Conservation (phyloP, 2,888 invertebrate species). For the Drosophila prolongata region DNA sequence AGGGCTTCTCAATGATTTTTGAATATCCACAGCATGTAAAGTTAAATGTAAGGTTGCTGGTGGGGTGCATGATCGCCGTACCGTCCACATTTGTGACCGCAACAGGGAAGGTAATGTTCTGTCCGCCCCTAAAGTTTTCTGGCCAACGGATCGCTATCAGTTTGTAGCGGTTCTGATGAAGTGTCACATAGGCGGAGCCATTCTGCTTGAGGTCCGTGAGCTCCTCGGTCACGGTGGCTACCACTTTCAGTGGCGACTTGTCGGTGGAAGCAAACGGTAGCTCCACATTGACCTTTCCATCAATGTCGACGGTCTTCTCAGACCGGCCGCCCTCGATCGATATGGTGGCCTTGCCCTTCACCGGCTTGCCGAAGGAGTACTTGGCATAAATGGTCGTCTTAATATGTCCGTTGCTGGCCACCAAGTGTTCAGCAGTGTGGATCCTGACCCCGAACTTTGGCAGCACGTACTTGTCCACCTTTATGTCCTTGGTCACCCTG, state of each 20-base stretch:
- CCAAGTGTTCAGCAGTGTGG: conserved; percentile 91
- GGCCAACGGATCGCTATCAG: conserved; percentile 91
- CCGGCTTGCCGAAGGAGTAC: conserved; percentile 94
- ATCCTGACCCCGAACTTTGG: conserved; percentile 96
- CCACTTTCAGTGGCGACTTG: conserved; percentile 85
- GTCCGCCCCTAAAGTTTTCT: conserved; percentile 93
- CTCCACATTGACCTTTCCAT: conserved; percentile 88
- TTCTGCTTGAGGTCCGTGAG: conserved; percentile 93
- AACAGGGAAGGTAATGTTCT: conserved; percentile 92
- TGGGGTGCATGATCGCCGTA: conserved; percentile 86
- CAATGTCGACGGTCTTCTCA: conserved; percentile 89
- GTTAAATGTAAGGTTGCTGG: conserved; percentile 85
- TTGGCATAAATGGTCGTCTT: conserved; percentile 92
- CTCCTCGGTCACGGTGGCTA: conserved; percentile 95
- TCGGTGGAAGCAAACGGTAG: conserved; percentile 88
- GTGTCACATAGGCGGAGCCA: conserved; percentile 88
- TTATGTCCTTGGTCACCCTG: conserved; percentile 72
- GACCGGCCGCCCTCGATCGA: conserved; percentile 84
- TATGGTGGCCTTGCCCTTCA: conserved; percentile 91
- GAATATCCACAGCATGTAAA: conserved; percentile 26
- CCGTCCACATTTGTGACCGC: conserved; percentile 90
- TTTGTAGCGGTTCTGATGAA: conserved; percentile 91
- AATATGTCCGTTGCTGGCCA: conserved; percentile 91
- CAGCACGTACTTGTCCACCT: conserved; percentile 95
- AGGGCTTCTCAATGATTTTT: conserved; percentile 73